These are phyloP conservation scores for Fragum fragum DNA, from an alignment of 2,888 invertebrate species.

Conservation along the genomic window DNA sequence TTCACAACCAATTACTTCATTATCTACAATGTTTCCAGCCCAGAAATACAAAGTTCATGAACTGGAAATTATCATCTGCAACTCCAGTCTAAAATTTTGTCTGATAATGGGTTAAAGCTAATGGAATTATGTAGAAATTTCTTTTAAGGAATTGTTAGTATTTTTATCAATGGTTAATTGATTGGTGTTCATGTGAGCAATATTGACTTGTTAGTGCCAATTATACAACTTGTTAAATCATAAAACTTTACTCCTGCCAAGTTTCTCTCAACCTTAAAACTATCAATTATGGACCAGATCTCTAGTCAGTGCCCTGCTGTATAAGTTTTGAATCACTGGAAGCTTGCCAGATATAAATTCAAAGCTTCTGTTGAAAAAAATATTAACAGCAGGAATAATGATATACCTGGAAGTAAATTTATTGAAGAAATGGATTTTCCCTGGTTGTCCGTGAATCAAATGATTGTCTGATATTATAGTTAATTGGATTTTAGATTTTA, in stretches of 20 bases:
- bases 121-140: too few species aligned
- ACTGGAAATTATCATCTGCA: too few species aligned
- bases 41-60: too few species aligned
- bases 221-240: constrained; percentile 14
- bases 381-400: constrained; percentile 16
- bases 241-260: constrained; percentile 17
- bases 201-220: constrained; percentile 17
- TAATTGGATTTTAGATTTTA: too few species aligned
- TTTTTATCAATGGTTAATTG: too few species aligned
- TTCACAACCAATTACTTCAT: too few species aligned
- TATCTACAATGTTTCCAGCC: too few species aligned
- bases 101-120: too few species aligned
- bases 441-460: not conserved
- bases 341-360: constrained; percentile 11
- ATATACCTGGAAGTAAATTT: constrained; percentile 20
- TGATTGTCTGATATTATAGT: too few species aligned
- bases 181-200: too few species aligned
- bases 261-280: constrained; percentile 17
- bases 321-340: constrained; percentile 10
- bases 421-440: constrained; percentile 20
- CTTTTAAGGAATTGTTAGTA: too few species aligned
- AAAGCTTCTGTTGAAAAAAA: constrained; percentile 18
- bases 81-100: too few species aligned
- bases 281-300: constrained; percentile 16
- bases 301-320: not conserved